A percentile compares a stretch with the other conserved stretches of the same genome.
phyloP scores from a whole-genome alignment of 2,113 vertebrate genomes.

The Myrmophylax atrothorax region DNA sequence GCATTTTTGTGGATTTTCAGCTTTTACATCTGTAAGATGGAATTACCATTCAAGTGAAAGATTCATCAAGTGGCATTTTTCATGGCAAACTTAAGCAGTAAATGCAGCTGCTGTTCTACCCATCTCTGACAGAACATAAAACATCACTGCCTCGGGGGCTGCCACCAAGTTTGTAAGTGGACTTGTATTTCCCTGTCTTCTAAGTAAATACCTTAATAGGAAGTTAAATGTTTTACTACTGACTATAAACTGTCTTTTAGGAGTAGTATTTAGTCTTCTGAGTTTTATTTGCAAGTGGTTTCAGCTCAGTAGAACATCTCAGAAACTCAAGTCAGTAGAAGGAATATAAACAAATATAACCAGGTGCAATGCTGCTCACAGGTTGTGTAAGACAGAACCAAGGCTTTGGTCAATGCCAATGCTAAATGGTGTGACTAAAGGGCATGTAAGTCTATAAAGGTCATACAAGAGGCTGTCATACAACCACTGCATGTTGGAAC shows the following conservation, averaged over 20 bases:
- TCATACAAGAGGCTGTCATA: neutral
- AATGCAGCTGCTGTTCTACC: neutral
- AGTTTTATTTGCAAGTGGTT: neutral
- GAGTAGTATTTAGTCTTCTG: neutral
- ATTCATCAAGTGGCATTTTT: neutral
- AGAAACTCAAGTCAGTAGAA: neutral
- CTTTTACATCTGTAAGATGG: neutral
- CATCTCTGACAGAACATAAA: neutral
- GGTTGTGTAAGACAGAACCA: neutral
- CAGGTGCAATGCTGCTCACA: neutral
- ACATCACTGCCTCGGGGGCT: neutral
- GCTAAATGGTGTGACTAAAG: neutral
- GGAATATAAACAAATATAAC: neutral
- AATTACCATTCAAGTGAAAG: neutral
- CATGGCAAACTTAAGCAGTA: neutral
- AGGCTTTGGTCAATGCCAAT: neutral
- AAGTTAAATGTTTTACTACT: neutral
- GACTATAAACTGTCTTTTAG: neutral
- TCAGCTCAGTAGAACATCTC: neutral
- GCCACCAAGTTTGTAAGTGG: neutral
- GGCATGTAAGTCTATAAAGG: neutral
- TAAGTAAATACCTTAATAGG: neutral
- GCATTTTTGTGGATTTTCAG: constrained; percentile 22
- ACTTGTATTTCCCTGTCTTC: neutral
- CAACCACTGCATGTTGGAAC: neutral